These are phyloP conservation scores for Hydrophis major DNA, from an alignment of 2,797 vertebrate genomes.

Conservation along the genomic window DNA sequence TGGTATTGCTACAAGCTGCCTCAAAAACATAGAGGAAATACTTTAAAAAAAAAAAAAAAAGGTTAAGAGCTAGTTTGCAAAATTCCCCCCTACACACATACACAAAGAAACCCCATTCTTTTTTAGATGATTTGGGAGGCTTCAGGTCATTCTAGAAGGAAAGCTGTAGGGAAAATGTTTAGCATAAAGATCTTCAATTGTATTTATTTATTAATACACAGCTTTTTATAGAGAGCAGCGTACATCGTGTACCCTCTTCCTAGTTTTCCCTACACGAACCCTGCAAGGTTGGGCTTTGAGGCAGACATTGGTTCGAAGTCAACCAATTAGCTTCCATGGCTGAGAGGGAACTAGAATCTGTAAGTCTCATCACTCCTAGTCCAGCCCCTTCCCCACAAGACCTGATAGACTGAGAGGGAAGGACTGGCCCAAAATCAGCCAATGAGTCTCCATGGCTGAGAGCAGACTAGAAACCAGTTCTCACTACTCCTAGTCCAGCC, in stretches of 20 bases:
- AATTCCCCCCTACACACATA: neutral
- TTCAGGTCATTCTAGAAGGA: neutral
- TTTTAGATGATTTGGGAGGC: neutral
- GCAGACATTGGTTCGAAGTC: neutral
- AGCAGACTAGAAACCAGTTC: neutral
- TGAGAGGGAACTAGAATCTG: neutral
- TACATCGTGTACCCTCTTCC: neutral
- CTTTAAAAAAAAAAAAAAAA: neutral
- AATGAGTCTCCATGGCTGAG: neutral
- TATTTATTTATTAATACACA: neutral
- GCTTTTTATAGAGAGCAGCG: neutral
- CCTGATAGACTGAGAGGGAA: neutral
- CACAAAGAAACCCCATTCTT: neutral
- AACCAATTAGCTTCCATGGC: neutral
- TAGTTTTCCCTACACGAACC: neutral
- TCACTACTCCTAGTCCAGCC: neutral
- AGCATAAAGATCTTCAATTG: neutral
- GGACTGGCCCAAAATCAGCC: neutral
- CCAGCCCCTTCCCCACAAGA: neutral
- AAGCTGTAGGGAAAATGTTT: neutral
- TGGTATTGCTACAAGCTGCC: neutral
- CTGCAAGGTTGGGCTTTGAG: neutral
- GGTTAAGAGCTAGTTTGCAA: neutral
- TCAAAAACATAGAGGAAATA: neutral
- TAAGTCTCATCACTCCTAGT: neutral